Conservation (phyloP, 2,888 invertebrate species). For the Pyralis farinalis region DNA sequence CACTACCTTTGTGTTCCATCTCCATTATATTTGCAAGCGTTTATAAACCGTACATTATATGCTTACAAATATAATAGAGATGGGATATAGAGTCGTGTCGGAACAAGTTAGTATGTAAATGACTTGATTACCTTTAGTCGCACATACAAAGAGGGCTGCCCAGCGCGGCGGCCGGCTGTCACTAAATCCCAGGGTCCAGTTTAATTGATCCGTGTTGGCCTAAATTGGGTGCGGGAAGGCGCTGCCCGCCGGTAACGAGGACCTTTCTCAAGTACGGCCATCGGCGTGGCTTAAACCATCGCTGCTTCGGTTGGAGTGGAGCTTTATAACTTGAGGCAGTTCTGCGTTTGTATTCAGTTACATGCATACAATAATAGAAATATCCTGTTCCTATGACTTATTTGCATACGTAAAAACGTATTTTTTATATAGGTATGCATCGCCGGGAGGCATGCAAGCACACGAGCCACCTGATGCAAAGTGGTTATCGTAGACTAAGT, state of each 20-base stretch:
- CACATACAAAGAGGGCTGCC: background rate
- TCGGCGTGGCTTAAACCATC: too few relatives aligned
- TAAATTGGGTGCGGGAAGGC: background rate
- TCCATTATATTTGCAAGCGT: background rate
- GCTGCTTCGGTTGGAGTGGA: too few relatives aligned
- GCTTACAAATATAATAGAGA: background rate
- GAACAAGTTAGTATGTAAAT: background rate
- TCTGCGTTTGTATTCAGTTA: too few relatives aligned
- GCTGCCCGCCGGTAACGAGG: background rate
- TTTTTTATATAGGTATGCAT: too few relatives aligned
- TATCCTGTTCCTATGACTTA: too few relatives aligned
- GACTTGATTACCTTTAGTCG: background rate
- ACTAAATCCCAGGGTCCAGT: background rate
- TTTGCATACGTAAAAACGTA: too few relatives aligned
- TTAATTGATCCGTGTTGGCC: background rate
- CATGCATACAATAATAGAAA: too few relatives aligned
- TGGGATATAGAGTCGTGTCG: background rate
- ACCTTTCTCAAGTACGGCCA: background rate
- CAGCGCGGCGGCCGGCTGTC: background rate
- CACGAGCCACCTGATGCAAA: too few relatives aligned
- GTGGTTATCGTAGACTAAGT: too few relatives aligned
- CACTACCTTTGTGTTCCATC: background rate
- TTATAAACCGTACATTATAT: background rate
- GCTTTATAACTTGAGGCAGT: too few relatives aligned
- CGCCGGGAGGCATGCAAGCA: too few relatives aligned